Conservation (phyloP, 37 sponge, comb jelly and placozoan species). For the Ephydatia muelleri region DNA sequence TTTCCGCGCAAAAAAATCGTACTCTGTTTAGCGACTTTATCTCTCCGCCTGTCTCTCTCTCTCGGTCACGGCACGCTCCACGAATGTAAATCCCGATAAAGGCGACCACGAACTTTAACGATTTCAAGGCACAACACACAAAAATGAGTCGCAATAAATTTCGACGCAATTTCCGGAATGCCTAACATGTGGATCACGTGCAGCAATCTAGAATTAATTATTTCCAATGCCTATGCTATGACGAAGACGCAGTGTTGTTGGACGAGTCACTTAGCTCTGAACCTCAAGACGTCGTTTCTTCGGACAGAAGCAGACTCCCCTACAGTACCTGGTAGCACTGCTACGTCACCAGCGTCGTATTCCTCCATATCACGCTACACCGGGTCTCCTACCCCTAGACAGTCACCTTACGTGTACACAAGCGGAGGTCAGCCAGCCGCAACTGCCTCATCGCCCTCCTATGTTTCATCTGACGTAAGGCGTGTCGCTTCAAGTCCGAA, state of each 20-base stretch:
- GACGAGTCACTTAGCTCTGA: background rate
- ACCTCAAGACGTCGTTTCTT: background rate
- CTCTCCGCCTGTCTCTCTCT: too few relatives aligned
- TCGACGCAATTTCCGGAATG: background rate
- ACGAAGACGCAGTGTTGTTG: background rate
- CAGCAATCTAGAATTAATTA: too few relatives aligned
- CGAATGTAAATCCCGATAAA: background rate
- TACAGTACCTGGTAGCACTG: background rate
- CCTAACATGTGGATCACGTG: too few relatives aligned
- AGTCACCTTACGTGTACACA: background rate
- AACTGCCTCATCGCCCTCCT: background rate
- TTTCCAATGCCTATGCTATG: too few relatives aligned
- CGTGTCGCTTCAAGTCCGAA: conserved; percentile 2
- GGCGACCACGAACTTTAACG: background rate
- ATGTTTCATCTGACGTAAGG: background rate
- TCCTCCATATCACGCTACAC: background rate
- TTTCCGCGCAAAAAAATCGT: background rate
- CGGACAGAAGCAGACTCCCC: background rate
- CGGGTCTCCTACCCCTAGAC: background rate
- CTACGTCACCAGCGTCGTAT: background rate
- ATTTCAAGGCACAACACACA: too few relatives aligned
- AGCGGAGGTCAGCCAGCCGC: background rate
- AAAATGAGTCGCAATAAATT: background rate
- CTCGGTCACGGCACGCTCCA: background rate
- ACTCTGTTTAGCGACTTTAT: background rate